phyloP scores from a whole-genome alignment of 30 jellyfish, hydroid and myxozoan genomes.

The Cassiopea xamachana region DNA sequence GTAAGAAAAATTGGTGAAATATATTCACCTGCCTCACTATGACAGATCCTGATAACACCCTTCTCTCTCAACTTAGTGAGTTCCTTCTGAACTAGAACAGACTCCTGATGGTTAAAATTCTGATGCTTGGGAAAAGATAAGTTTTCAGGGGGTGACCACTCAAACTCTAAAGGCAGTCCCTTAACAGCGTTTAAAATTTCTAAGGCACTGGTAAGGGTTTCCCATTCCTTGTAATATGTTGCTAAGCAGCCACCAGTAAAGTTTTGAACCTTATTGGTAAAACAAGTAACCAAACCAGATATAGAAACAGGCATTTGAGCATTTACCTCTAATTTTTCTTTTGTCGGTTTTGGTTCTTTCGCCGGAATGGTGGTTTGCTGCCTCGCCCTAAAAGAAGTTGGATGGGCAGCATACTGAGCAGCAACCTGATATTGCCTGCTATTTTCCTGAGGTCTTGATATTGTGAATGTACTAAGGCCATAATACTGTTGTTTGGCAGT shows the following conservation, averaged over 20 bases:
- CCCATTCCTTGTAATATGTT: background rate
- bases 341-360: background rate
- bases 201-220: background rate
- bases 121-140: background rate
- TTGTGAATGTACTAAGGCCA: too few relatives aligned
- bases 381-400: too few relatives aligned
- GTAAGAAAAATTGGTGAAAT: background rate
- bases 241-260: background rate
- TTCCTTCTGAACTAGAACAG: background rate
- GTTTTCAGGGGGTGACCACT: background rate
- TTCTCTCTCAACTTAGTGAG: background rate
- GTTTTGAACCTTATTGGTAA: too few relatives aligned
- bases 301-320: background rate
- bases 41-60: background rate
- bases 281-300: background rate
- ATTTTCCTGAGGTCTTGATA: too few relatives aligned
- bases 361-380: too few relatives aligned
- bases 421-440: too few relatives aligned
- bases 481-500: background rate
- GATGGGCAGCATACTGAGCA: too few relatives aligned
- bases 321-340: background rate
- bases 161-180: background rate
- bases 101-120: background rate
- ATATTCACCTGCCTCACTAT: background rate
- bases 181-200: background rate